Conservation (phyloP, 2,797 vertebrate genomes). For the Takifugu ocellatus region DNA sequence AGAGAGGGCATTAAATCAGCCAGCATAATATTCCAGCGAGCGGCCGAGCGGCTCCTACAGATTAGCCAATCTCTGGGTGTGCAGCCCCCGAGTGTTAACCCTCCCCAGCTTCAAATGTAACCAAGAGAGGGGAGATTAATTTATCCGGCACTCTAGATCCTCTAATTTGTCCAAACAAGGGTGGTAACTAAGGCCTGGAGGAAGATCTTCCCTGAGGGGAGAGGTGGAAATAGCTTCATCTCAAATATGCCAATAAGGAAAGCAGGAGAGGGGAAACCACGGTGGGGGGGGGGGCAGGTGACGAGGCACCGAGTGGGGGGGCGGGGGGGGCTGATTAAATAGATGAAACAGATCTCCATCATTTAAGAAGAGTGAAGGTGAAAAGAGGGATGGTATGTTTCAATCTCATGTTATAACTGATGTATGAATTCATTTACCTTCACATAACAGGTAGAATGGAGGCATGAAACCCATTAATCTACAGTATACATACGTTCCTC, state of each 20-base stretch:
- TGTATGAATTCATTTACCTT: too few species aligned
- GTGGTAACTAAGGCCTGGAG: constrained; percentile 14
- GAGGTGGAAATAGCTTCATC: background rate
- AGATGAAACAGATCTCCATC: constrained; percentile 39
- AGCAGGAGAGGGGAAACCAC: background rate
- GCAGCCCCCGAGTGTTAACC: constrained; percentile 64
- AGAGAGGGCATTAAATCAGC: constrained; percentile 76
- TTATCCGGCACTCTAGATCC: constrained; percentile 57
- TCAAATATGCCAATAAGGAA: background rate
- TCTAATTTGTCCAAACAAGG: constrained; percentile 50
- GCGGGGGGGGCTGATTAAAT: too few species aligned
- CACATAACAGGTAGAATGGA: too few species aligned
- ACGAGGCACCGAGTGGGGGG: too few species aligned
- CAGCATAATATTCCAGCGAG: constrained; percentile 73
- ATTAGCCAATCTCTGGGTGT: constrained; percentile 74
- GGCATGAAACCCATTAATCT: too few species aligned
- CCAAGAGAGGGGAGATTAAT: constrained; percentile 70
- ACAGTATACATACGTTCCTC: too few species aligned
- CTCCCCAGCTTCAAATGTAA: constrained; percentile 67
- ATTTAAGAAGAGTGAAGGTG: constrained; percentile 21
- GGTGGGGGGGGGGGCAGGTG: background rate
- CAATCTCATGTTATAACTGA: too few species aligned
- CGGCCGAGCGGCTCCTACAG: constrained; percentile 67
- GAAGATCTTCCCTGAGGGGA: background rate
- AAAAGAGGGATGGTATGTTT: too few species aligned